Evolutionary conservation across 2,888 invertebrate genomes (phyloP).

Genomic region (Polietes domitor): DNA sequence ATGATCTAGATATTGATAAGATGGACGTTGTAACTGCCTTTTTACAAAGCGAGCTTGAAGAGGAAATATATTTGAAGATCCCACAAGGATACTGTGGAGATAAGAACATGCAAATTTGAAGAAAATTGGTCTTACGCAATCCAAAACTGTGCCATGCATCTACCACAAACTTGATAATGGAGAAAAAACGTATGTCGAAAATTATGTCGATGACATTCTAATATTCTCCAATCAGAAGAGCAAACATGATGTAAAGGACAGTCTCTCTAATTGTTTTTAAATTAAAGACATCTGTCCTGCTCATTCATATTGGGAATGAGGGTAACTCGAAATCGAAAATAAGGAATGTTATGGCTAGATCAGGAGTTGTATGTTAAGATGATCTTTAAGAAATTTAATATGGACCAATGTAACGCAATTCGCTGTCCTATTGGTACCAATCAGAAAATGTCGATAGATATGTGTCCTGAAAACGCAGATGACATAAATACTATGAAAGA

Average conservation of each 20-base stretch:
- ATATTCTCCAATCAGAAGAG: constrained; percentile 6
- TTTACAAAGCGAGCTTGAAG: neutral
- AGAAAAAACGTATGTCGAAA: too few species aligned
- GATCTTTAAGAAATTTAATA: too few species aligned
- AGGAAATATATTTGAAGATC: neutral
- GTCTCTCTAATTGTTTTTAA: constrained; percentile 27
- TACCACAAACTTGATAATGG: too few species aligned
- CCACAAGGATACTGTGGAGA: constrained; percentile 28
- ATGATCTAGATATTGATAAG: neutral
- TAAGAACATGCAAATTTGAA: constrained; percentile 23
- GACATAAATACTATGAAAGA: constrained; percentile 11
- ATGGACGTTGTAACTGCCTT: constrained; percentile 23
- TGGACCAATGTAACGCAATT: too few species aligned
- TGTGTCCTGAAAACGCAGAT: constrained; percentile 25
- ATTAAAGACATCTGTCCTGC: constrained; percentile 56
- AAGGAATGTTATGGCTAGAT: too few species aligned
- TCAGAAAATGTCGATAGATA: constrained; percentile 38
- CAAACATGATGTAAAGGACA: constrained; percentile 2
- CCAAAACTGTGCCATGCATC: neutral
- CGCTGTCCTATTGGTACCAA: constrained; percentile 33
- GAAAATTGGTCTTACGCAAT: constrained; percentile 24
- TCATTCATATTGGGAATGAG: constrained; percentile 33
- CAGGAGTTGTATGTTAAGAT: too few species aligned
- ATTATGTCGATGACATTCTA: constrained; percentile 50
- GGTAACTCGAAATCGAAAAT: constrained; percentile 32